phyloP scores from a whole-genome alignment of 2,113 vertebrate species.

The Hippocampus guttulatus region DNA sequence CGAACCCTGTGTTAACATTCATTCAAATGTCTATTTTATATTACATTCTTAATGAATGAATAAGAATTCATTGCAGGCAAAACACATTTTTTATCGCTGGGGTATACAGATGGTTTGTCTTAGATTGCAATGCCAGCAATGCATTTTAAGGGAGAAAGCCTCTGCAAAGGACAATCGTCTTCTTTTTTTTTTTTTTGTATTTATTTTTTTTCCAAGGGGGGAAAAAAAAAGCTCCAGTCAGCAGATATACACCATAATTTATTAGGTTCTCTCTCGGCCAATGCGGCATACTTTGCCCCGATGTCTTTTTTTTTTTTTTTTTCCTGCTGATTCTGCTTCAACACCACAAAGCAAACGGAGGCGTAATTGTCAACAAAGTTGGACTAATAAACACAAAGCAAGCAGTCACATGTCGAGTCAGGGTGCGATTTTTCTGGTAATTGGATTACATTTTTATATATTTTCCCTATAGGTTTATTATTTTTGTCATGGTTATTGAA shows the following conservation, averaged over 20 bases:
- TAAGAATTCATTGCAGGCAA: neutral
- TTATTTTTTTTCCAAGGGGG: neutral
- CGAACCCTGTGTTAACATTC: neutral
- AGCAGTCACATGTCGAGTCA: neutral
- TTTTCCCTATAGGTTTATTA: neutral
- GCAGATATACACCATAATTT: conserved; percentile 2
- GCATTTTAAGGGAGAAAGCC: neutral
- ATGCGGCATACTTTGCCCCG: neutral
- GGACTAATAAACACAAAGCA: neutral
- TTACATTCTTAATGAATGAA: neutral
- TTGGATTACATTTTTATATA: neutral
- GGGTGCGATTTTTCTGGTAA: neutral
- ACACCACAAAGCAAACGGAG: neutral
- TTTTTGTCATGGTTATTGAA: neutral
- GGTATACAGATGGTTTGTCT: neutral
- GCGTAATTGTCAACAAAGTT: neutral
- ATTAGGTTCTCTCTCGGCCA: neutral
- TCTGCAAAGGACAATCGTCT: neutral
- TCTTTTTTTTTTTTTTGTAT: neutral
- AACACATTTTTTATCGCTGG: too few species aligned
- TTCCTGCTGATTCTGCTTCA: neutral
- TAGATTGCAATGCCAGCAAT: neutral
- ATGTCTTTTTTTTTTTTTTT: neutral
- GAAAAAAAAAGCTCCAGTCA: neutral
- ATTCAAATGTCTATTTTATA: neutral